Evolutionary conservation across 2,888 invertebrate species (phyloP).

Genomic region (Apeira syringaria): DNA sequence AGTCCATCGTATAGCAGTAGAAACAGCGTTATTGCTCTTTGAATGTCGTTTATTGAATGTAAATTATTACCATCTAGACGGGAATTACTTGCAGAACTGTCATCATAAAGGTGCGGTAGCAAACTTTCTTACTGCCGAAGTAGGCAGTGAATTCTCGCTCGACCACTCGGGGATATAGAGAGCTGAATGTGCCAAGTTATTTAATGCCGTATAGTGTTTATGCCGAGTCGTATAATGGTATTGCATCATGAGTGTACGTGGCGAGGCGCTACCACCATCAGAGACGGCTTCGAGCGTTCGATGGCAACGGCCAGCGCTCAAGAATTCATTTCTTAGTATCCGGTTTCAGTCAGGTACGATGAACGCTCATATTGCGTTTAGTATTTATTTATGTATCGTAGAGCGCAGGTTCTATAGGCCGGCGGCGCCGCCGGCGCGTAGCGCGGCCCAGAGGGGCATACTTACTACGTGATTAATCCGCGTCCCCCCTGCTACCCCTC

Average conservation of each 20-base stretch:
- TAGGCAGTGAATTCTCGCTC: constrained; percentile 25
- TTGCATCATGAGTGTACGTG: constrained; percentile 58
- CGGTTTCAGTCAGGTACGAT: constrained; percentile 81
- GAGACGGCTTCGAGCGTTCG: constrained; percentile 38
- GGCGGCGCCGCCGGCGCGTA: constrained; percentile 46
- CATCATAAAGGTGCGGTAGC: constrained; percentile 39
- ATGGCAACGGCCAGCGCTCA: constrained; percentile 64
- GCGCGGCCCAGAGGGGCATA: constrained; percentile 69
- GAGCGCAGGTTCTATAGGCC: constrained; percentile 72
- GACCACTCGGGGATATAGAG: constrained; percentile 32
- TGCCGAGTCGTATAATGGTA: constrained; percentile 37
- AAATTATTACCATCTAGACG: constrained; percentile 22
- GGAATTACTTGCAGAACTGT: constrained; percentile 20
- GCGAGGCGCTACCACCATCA: constrained; percentile 25
- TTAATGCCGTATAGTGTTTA: constrained; percentile 52
- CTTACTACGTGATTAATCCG: constrained; percentile 83
- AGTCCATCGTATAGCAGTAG: constrained; percentile 42
- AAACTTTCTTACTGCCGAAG: constrained; percentile 36
- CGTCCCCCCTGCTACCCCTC: constrained; percentile 43
- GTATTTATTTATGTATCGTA: constrained; percentile 80
- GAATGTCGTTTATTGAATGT: constrained; percentile 35
- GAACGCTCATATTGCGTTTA: constrained; percentile 71
- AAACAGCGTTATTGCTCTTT: constrained; percentile 41
- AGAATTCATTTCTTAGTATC: constrained; percentile 80
- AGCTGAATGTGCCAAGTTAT: constrained; percentile 38